Percentiles rank a stretch among this genome's conserved stretches.
Conservation (phyloP, 2,797 vertebrate genomes). For the Spinus pinus region DNA sequence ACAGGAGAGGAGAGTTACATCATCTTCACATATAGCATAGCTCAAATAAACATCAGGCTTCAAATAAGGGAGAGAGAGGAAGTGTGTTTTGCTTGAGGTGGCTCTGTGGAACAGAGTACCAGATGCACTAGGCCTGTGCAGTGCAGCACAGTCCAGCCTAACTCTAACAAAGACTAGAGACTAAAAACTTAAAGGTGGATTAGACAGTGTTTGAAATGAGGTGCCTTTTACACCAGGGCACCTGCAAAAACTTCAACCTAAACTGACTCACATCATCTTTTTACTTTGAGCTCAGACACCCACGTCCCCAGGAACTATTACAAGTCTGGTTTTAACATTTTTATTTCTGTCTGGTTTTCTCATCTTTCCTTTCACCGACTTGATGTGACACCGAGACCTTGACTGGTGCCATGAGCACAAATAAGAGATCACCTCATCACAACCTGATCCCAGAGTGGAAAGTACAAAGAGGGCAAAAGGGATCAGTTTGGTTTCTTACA, state of each 20-base stretch:
- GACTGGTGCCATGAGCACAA: not conserved
- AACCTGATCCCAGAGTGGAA: not conserved
- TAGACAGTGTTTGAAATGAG: not conserved
- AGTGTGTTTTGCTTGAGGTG: not conserved
- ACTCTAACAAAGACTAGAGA: not conserved
- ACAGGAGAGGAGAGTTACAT: slow-evolving; percentile 11
- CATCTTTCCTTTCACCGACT: not conserved
- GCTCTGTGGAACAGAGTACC: not conserved
- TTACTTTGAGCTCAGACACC: not conserved
- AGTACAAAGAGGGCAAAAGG: not conserved
- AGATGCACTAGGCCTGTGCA: not conserved
- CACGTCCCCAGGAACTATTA: not conserved
- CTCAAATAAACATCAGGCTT: slow-evolving; percentile 46
- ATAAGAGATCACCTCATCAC: not conserved
- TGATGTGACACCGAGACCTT: not conserved
- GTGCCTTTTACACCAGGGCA: not conserved
- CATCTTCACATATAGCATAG: slow-evolving; percentile 33
- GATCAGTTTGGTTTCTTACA: not conserved
- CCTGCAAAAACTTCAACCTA: not conserved
- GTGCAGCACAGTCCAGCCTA: not conserved
- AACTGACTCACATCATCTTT: not conserved
- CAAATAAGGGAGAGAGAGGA: not conserved
- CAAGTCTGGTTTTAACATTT: not conserved
- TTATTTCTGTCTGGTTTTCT: slow-evolving; percentile 14
- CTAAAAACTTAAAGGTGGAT: not conserved